Percentiles rank a stretch among this genome's conserved stretches.
These are phyloP conservation scores for Marmota flaviventris DNA, from an alignment of 2,113 vertebrate species.

Conservation along the genomic window DNA sequence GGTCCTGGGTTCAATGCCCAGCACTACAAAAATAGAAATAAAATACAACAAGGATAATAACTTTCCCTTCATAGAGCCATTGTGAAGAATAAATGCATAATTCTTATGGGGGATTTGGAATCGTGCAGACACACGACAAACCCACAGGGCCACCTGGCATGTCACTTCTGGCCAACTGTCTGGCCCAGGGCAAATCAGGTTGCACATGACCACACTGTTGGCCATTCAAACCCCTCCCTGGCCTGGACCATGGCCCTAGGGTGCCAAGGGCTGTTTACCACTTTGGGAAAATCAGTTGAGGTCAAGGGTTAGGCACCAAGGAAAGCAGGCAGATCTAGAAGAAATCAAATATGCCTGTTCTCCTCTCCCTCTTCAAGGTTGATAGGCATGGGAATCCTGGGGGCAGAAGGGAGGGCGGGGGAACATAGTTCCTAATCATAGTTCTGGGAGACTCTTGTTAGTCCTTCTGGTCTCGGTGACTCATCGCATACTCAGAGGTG, in stretches of 20 bases:
- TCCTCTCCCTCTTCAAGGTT: neutral
- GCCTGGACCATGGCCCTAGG: neutral
- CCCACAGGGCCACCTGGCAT: neutral
- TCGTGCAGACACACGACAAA: neutral
- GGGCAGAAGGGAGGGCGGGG: neutral
- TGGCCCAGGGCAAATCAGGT: neutral
- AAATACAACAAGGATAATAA: neutral
- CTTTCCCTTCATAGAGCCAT: neutral
- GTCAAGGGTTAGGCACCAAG: constrained; percentile 44
- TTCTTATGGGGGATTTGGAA: neutral
- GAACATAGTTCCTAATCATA: neutral
- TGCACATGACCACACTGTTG: neutral
- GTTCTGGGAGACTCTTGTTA: neutral
- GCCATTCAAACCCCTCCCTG: neutral
- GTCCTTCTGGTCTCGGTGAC: neutral
- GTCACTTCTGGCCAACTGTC: neutral
- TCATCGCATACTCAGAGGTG: neutral
- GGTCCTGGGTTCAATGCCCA: neutral
- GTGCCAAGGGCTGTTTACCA: constrained; percentile 53
- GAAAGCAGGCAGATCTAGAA: constrained; percentile 16
- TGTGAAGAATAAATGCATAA: neutral
- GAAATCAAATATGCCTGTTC: constrained; percentile 62
- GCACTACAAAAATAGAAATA: neutral
- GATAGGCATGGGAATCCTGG: neutral
- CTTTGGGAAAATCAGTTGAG: constrained; percentile 29